Base-by-base conservation (phyloP, 2,888 invertebrate species). In the Nomada hirtipes region DNA sequence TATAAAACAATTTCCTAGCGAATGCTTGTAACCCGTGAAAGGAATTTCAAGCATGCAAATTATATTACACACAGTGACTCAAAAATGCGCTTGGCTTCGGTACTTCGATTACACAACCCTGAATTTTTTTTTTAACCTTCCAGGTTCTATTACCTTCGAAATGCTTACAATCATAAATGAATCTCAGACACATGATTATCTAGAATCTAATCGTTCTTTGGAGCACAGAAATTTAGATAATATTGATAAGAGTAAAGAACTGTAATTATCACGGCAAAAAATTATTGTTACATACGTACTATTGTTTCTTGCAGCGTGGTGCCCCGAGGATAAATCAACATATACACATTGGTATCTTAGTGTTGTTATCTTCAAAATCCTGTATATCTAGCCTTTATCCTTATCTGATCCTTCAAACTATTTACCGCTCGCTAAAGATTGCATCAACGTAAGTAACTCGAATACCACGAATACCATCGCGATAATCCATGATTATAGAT, bases 1-100 rank as follows among this genome's bases (percentile, higher is more conserved):
- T 82, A 52, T 72, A 63, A 83, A 82, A 83, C 71, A 61, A 83
- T 78, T 83, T 78, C 70, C 63, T 29, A 64, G 10, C 47, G 67
- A 23, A 29, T 36, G 76, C 69, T 82, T 65, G 65, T 59, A 42
- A 70, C 53, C 73, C 61, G 74, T 71, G 57, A 60, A 78, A 44
- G 71, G 73, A 71, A 83, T 80, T 55, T 36, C 61, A 26, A 7
- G 61, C 65, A 55, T 13, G 80, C 15, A 47, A 70, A 79, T 74
- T 70, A 36, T 7, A 36, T 36, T 59, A 47, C 79, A 20, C 15
- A 52, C 69, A 10, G 23, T 10, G 53, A 26, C 36, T 20, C n/a
- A 23, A 50, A 79, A 71, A 53, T 2, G 10, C 59, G 23, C 15
- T 18, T 42, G 61, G 26, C 26, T 59, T 18, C 72, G 18, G 26